Evolutionary conservation across 2,888 invertebrate genomes (phyloP).

Genomic region (Pogonocherus hispidulus): DNA sequence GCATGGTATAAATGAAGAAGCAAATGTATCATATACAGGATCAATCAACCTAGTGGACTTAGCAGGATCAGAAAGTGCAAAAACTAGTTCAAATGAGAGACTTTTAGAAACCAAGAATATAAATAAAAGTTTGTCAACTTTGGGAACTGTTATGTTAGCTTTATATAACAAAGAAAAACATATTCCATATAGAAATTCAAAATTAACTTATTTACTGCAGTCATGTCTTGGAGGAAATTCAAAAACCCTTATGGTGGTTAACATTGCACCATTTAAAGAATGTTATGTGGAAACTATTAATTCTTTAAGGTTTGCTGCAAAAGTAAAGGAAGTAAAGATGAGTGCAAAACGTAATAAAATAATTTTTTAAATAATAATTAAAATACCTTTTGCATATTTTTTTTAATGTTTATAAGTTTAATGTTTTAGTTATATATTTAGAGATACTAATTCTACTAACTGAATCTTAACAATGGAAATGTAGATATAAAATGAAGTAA

Average conservation of each 20-base stretch:
- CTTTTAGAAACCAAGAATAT: slow-evolving; percentile 89
- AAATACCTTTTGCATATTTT: no score
- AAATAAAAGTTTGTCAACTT: slow-evolving; percentile 84
- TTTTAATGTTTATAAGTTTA: no score
- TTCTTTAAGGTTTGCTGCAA: slow-evolving; percentile 89
- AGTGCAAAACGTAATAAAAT: slow-evolving; percentile 77
- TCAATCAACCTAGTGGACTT: slow-evolving; percentile 88
- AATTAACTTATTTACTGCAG: slow-evolving; percentile 89
- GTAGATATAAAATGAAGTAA: no score
- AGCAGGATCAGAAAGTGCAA: slow-evolving; percentile 89
- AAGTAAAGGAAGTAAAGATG: slow-evolving; percentile 87
- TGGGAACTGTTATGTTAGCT: slow-evolving; percentile 87
- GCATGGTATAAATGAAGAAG: slow-evolving; percentile 75
- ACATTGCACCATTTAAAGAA: slow-evolving; percentile 88
- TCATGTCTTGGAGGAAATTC: slow-evolving; percentile 92
- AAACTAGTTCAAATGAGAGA: slow-evolving; percentile 68
- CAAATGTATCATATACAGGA: slow-evolving; percentile 76
- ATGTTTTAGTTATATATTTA: no score
- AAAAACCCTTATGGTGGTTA: slow-evolving; percentile 94
- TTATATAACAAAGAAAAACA: slow-evolving; percentile 86
- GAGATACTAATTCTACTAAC: no score
- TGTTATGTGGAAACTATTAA: slow-evolving; percentile 89
- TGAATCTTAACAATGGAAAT: no score
- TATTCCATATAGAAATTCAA: slow-evolving; percentile 91
- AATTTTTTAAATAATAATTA: no score